Conservation (phyloP, 2,113 vertebrate species). For the Orientallactaga bullata region DNA sequence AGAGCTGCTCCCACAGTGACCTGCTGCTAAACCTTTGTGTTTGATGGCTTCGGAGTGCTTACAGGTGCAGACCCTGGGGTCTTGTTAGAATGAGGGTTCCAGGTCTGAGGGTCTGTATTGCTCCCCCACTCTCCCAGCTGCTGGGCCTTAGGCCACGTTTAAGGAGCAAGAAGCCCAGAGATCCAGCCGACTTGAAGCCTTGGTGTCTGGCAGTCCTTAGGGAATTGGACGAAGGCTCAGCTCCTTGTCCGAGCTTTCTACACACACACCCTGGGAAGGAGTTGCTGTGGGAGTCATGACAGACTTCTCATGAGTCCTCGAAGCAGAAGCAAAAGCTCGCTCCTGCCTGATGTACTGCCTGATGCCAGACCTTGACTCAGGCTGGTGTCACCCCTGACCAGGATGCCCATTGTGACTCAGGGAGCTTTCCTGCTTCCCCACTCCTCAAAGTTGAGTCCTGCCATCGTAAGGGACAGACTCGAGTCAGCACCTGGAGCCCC, state of each 20-base stretch:
- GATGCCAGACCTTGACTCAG: too few relatives aligned
- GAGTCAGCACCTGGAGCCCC: too few relatives aligned
- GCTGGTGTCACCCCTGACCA: too few relatives aligned
- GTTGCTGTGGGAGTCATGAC: too few relatives aligned
- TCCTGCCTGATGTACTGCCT: too few relatives aligned
- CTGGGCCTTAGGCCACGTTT: neutral
- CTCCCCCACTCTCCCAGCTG: fast-evolving
- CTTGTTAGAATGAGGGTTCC: neutral
- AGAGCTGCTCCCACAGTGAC: neutral
- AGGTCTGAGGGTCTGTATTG: neutral
- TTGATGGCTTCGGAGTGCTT: neutral
- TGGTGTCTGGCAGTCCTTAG: neutral
- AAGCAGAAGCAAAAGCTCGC: too few relatives aligned
- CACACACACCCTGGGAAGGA: fast-evolving
- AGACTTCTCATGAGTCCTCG: too few relatives aligned
- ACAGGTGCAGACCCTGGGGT: neutral
- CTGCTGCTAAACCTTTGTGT: fast-evolving
- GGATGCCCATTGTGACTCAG: too few relatives aligned
- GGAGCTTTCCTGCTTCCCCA: too few relatives aligned
- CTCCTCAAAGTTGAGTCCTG: too few relatives aligned
- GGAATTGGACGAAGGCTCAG: neutral
- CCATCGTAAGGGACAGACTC: too few relatives aligned
- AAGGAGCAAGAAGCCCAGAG: neutral
- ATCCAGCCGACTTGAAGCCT: neutral
- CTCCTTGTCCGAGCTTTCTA: too few relatives aligned